These are phyloP conservation scores for Eudyptes chrysolophus DNA, from an alignment of 2,113 vertebrate species.

Conservation along the genomic window DNA sequence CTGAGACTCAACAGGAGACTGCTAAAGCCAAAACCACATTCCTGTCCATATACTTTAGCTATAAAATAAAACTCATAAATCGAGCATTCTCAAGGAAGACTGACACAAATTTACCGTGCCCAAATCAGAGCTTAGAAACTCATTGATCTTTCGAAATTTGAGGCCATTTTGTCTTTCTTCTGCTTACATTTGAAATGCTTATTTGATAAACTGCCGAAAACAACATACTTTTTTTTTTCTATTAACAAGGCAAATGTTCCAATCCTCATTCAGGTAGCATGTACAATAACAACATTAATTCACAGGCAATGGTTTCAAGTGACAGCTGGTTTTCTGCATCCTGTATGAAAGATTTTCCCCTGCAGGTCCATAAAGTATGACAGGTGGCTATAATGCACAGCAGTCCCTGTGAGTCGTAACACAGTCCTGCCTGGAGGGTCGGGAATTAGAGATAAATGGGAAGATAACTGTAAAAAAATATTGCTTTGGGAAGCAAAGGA, in stretches of 20 bases:
- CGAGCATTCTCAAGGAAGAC: background rate
- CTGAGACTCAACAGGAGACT: background rate
- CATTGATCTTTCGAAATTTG: background rate
- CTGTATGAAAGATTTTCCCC: background rate
- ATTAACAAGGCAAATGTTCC: conserved; percentile 1
- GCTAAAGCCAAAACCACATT: background rate
- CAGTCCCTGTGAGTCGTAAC: background rate
- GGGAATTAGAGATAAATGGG: conserved; percentile 23
- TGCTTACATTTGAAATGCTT: background rate
- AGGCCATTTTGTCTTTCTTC: background rate
- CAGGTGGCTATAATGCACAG: background rate
- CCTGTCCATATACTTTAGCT: background rate
- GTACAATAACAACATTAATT: background rate
- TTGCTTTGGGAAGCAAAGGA: conserved; percentile 21
- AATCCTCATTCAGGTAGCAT: background rate
- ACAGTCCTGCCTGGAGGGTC: conserved; percentile 10
- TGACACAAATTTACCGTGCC: background rate
- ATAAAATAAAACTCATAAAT: background rate
- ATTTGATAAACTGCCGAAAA: background rate
- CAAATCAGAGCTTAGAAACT: background rate
- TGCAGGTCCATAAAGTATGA: conserved; percentile 6
- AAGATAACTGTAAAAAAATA: conserved; percentile 34
- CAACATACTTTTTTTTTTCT: background rate
- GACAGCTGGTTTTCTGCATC: conserved; percentile 9
- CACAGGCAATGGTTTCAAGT: conserved; percentile 16